Conservation (phyloP, 2,797 vertebrate genomes). For the Cercopithecus neglectus region DNA sequence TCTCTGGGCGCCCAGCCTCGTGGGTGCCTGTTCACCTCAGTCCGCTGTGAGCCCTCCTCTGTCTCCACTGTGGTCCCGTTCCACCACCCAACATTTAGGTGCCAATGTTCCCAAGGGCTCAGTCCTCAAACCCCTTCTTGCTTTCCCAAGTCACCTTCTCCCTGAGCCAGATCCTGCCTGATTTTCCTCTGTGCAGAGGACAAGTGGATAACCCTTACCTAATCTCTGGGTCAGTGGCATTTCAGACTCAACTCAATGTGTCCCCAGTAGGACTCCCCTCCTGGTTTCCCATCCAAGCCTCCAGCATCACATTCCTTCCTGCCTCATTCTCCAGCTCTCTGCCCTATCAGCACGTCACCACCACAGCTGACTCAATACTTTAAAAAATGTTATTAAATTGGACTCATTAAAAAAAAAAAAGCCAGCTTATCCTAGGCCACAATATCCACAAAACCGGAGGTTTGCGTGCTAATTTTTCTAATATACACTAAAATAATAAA, state of each 20-base stretch:
- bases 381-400: background rate
- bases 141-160: background rate
- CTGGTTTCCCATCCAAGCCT: background rate
- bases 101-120: background rate
- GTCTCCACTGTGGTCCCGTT: background rate
- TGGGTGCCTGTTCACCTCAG: background rate
- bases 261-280: too few relatives aligned
- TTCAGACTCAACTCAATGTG: background rate
- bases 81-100: background rate
- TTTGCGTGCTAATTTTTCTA: background rate
- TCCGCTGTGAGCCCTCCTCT: background rate
- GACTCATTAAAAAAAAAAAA: background rate
- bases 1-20: background rate
- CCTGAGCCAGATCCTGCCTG: background rate
- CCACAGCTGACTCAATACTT: background rate
- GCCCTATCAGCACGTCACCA: rapidly evolving
- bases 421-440: background rate
- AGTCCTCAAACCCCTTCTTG: background rate
- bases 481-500: background rate
- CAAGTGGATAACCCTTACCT: too few relatives aligned
- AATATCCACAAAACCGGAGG: background rate
- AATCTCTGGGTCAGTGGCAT: background rate
- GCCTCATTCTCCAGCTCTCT: background rate
- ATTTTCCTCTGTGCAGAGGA: background rate
- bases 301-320: background rate